Conservation (phyloP, 2,113 vertebrate species). For the Etia nguti region DNA sequence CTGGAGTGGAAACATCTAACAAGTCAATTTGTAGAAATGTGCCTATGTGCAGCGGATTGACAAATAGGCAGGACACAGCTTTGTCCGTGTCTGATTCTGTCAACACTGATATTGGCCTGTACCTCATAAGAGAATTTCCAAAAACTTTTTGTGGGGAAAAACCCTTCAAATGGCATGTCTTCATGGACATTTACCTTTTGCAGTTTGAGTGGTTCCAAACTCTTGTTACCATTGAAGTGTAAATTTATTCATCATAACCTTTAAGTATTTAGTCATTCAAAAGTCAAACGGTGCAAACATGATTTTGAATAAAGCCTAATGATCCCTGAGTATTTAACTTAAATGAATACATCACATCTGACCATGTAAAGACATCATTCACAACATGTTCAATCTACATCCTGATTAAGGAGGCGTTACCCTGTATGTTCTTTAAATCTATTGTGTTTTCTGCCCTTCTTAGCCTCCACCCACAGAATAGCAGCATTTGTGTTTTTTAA, state of each 20-base stretch:
- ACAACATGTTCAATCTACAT: neutral
- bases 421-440: slow-evolving; percentile 16
- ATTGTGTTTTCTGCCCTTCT: slow-evolving; percentile 38
- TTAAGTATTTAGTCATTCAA: neutral
- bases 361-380: neutral
- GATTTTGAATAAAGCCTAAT: neutral
- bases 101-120: neutral
- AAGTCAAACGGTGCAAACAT: neutral
- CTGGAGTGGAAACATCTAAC: neutral
- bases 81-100: fast-evolving
- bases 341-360: neutral
- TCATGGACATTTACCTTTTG: too few species aligned
- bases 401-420: slow-evolving; percentile 27
- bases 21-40: neutral
- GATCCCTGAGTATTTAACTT: neutral
- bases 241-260: neutral
- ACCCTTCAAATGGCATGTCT: fast-evolving
- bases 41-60: fast-evolving
- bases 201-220: neutral
- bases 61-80: fast-evolving
- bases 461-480: slow-evolving; percentile 5
- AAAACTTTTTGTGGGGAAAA: neutral
- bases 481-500: slow-evolving; percentile 31
- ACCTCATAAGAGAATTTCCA: neutral
- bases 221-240: neutral